Conservation (phyloP, 2,113 vertebrate species). For the Alligator sinensis region DNA sequence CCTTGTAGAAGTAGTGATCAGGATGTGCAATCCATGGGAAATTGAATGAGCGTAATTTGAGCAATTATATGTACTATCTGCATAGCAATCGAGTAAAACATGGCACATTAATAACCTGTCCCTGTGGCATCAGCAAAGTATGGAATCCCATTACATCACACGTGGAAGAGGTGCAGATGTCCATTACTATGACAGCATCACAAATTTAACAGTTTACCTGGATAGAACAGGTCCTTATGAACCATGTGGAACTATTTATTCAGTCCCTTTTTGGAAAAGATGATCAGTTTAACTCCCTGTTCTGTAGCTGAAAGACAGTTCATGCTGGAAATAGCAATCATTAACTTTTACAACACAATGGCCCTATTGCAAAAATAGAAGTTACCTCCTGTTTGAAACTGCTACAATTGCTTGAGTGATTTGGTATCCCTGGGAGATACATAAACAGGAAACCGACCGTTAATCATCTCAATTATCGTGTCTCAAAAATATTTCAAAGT, state of each 20-base stretch:
- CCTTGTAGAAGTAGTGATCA: background rate
- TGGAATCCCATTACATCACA: rapidly evolving
- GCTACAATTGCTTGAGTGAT: background rate
- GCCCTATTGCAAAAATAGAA: background rate
- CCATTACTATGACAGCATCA: rapidly evolving
- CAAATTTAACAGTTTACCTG: background rate
- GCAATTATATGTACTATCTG: background rate
- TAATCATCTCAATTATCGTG: background rate
- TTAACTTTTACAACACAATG: background rate
- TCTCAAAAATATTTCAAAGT: rapidly evolving
- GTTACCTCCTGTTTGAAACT: background rate
- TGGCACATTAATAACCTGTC: background rate
- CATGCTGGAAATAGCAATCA: background rate
- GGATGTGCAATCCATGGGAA: background rate
- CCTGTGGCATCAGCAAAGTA: rapidly evolving
- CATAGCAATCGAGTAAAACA: background rate
- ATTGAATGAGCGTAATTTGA: rapidly evolving
- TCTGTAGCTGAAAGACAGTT: rapidly evolving
- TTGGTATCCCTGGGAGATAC: background rate
- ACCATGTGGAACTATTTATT: rapidly evolving
- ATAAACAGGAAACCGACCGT: background rate
- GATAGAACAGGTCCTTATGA: background rate
- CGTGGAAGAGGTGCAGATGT: background rate
- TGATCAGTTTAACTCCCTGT: background rate
- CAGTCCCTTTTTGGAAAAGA: background rate